Evolutionary conservation across 1,140 invertebrate genomes (phyloP).

Genomic region (Cotesia vestalis): DNA sequence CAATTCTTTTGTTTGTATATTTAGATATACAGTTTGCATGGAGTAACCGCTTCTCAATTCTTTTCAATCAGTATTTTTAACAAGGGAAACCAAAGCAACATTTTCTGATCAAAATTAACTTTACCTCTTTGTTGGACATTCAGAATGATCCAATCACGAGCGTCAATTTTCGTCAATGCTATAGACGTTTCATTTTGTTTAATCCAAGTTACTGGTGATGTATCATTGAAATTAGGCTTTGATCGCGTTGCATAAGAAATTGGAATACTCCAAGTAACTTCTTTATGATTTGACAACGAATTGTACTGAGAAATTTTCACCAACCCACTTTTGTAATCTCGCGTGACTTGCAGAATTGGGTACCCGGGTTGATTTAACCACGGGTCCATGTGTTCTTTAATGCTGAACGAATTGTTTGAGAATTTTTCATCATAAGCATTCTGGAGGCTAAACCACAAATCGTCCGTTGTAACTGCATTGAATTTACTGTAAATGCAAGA

Average conservation of each 20-base stretch:
- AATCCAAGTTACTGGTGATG: conserved; percentile 3
- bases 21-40: too few species aligned
- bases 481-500: conserved; percentile 62
- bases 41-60: too few species aligned
- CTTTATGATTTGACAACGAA: not conserved
- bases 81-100: not conserved
- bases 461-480: conserved; percentile 80
- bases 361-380: conserved; percentile 72
- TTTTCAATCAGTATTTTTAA: too few species aligned
- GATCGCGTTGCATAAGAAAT: conserved; percentile 11
- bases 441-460: conserved; percentile 79
- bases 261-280: conserved; percentile 2
- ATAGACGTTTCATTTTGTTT: not conserved
- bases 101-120: too few species aligned
- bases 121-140: conserved; percentile 21
- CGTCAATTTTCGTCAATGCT: not conserved
- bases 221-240: conserved; percentile 4
- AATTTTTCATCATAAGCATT: conserved; percentile 63
- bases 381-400: conserved; percentile 67
- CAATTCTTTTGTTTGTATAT: too few species aligned
- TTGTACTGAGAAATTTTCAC: not conserved
- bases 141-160: conserved; percentile 15
- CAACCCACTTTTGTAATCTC: conserved; percentile 28
- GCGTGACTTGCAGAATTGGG: conserved; percentile 65
- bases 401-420: conserved; percentile 51